phyloP scores from a whole-genome alignment of 1,140 invertebrate species.

The Hylaeus volcanicus region DNA sequence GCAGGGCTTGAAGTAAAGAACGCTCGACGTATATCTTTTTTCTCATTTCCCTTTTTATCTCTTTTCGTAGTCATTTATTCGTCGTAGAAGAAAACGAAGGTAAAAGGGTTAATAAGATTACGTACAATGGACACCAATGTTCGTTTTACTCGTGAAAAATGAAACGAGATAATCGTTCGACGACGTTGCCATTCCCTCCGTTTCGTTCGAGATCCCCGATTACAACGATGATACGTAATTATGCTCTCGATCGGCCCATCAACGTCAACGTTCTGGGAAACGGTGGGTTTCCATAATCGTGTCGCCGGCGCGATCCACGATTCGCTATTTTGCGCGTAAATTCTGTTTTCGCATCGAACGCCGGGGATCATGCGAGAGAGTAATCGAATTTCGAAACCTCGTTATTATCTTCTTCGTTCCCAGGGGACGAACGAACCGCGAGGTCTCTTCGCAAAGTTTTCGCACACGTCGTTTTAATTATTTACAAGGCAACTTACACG shows the following conservation, averaged over 20 bases:
- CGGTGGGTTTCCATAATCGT: too few species aligned
- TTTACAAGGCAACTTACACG: conserved; percentile 56
- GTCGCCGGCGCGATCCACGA: too few species aligned
- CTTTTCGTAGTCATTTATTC: conserved; percentile 56
- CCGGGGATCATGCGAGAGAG: too few species aligned
- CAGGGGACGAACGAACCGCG: background rate
- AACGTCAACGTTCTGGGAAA: too few species aligned
- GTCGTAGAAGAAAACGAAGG: conserved; percentile 46
- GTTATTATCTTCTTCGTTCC: too few species aligned
- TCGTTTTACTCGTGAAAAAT: conserved; percentile 38
- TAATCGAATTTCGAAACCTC: too few species aligned
- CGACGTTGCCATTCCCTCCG: conserved; percentile 3
- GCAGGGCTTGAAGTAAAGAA: conserved; percentile 5
- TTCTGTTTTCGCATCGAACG: too few species aligned
- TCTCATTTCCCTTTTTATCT: background rate
- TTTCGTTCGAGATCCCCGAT: conserved; percentile 15
- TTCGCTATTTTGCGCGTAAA: too few species aligned
- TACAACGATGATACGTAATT: too few species aligned
- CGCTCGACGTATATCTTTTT: background rate
- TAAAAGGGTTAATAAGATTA: conserved; percentile 49
- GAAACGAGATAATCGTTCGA: conserved; percentile 5
- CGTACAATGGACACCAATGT: conserved; percentile 57
- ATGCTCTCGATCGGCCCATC: too few species aligned
- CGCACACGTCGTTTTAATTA: conserved; percentile 45
- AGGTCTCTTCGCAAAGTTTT: conserved; percentile 31